A percentile compares a stretch with the other conserved stretches of the same genome.
phyloP scores from a whole-genome alignment of 2,113 vertebrate species.

The Alces alces region DNA sequence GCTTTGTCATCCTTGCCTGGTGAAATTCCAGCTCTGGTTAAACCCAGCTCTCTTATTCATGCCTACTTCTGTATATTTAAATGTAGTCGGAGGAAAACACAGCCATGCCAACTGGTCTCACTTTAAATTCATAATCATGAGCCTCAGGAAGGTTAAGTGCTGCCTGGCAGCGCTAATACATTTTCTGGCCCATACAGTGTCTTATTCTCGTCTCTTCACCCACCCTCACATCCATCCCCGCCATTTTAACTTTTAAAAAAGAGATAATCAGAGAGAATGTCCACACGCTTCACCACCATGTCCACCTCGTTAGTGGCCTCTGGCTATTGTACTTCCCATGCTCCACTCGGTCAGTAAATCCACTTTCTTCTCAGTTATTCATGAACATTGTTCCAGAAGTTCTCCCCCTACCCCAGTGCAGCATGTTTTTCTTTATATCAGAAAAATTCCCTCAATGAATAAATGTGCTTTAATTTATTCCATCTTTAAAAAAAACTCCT shows the following conservation, averaged over 20 bases:
- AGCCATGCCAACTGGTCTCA: background rate
- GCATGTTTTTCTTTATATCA: background rate
- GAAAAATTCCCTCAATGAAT: background rate
- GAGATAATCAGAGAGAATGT: background rate
- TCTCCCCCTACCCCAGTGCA: background rate
- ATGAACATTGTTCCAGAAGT: background rate
- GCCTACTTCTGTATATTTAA: background rate
- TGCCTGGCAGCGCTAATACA: background rate
- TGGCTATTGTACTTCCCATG: background rate
- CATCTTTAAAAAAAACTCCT: background rate
- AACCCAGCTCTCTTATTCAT: background rate
- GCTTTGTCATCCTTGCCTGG: background rate
- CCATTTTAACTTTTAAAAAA: constrained; percentile 1
- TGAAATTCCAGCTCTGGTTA: background rate
- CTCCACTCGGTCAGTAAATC: background rate
- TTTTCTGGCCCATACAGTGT: background rate
- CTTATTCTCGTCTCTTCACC: background rate
- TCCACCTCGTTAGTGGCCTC: background rate
- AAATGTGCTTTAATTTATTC: constrained; percentile 1
- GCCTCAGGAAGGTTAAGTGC: background rate
- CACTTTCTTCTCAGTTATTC: background rate
- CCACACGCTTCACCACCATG: background rate
- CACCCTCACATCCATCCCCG: background rate
- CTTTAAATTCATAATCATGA: background rate
- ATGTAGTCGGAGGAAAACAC: background rate